Base-by-base conservation (phyloP, 2,888 invertebrate genomes). In the Adela reaumurella region DNA sequence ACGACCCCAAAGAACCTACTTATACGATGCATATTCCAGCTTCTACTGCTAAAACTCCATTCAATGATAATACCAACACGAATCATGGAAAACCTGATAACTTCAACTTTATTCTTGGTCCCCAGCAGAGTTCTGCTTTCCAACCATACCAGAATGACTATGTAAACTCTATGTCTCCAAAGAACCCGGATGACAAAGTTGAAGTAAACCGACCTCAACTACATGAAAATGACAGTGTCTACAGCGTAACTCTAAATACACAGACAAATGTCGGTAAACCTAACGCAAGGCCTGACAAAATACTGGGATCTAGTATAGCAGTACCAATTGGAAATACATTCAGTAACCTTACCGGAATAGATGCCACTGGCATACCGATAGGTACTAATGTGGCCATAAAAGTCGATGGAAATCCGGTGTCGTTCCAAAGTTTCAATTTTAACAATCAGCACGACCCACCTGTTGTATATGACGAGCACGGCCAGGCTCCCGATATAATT, bases 361-460 rank as follows among this genome's bases (percentile, higher is more conserved):
- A 80, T 53, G 62, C 79, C 1, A 53, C 55, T 20, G 67, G 77
- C 54, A 79, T 80, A 55, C 78, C 80, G 10, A 77, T 80, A 50
- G 73, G 76, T 45, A 79, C 79, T 1, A 80, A 80, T 53, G 70
- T 80, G 57, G 80, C 80, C 35, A 78, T 80, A 17, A 65, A 63
- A 59, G 79, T 80, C 2, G 74, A 79, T 63, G 78, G 72, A 57
- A 68, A 65, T 53, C 59, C 63, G n/a, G 57, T 63, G 19, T 62
- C 65, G 46, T 61, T 64, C 50, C 69, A 72, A 54, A 64, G 58
- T 11, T 68, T 65, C 45, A 65, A 66, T 52, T 55, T 65, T 48
- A 67, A 73, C 52, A 66, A 60, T 2, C 62, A 64, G 50, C 57
- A 52, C 51, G 65, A 63, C 41, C 60, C 62, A n/a, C 56, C 64